These are phyloP conservation scores for Echiichthys vipera DNA, from an alignment of 2,797 vertebrate species.

Conservation along the genomic window DNA sequence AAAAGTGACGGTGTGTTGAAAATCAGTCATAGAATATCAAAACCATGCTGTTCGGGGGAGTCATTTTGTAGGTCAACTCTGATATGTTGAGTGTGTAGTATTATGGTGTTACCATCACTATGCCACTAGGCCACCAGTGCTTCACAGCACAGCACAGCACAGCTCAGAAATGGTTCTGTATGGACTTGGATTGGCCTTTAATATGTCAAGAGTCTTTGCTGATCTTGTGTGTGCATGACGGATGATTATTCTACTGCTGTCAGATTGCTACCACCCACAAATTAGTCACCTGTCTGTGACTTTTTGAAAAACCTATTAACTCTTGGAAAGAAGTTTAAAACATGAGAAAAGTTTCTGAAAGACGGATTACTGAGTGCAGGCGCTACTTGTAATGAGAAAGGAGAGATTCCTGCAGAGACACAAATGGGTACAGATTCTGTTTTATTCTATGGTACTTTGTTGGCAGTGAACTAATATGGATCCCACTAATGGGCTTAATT, in stretches of 20 bases:
- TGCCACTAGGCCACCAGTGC: background rate
- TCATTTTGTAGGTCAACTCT: no score
- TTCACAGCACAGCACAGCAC: no score
- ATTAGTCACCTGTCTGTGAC: conserved; percentile 51
- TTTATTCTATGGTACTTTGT: background rate
- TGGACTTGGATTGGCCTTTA: background rate
- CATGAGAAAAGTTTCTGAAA: conserved; percentile 8
- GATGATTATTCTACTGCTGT: conserved; percentile 30
- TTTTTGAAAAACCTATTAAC: conserved; percentile 51
- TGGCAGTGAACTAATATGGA: conserved; percentile 13
- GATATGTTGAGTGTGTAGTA: no score
- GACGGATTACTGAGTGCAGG: conserved; percentile 7
- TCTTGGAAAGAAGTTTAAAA: conserved; percentile 14
- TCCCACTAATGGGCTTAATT: conserved; percentile 25
- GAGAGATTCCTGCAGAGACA: background rate
- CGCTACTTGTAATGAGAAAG: conserved; percentile 1
- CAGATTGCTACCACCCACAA: conserved; percentile 38
- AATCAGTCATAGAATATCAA: no score
- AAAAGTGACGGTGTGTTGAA: no score
- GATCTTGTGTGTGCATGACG: conserved; percentile 14
- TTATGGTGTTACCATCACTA: background rate
- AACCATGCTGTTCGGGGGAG: no score
- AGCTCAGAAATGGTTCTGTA: background rate
- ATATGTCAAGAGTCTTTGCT: conserved; percentile 4
- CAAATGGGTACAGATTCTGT: background rate